A percentile compares a stretch with the other conserved stretches of the same genome.
Evolutionary conservation across 2,888 invertebrate genomes (phyloP).

Genomic region (Metalampra italica): DNA sequence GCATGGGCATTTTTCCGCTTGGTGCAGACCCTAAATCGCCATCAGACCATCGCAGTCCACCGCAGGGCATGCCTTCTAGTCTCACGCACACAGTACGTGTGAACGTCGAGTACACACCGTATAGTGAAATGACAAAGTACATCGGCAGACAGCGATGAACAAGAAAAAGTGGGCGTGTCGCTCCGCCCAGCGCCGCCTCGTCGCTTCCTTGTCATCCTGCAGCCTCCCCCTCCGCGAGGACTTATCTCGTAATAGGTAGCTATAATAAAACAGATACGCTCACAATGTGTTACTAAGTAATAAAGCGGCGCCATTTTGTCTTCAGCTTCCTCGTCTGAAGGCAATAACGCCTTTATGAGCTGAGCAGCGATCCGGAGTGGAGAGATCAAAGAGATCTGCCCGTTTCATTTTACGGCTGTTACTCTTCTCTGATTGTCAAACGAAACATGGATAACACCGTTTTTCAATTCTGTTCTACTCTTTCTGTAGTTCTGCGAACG

Average conservation of each 20-base stretch:
- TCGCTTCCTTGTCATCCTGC: constrained; percentile 58
- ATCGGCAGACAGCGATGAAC: constrained; percentile 39
- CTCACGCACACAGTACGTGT: no score
- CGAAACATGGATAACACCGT: constrained; percentile 60
- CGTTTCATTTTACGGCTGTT: constrained; percentile 68
- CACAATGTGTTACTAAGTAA: constrained; percentile 76
- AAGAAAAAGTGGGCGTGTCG: constrained; percentile 73
- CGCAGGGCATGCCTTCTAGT: no score
- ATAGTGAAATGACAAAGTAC: constrained; percentile 37
- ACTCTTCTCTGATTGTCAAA: constrained; percentile 59
- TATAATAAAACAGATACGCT: constrained; percentile 73
- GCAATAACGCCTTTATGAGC: constrained; percentile 71
- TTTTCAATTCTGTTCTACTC: constrained; percentile 37
- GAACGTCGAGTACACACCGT: no score
- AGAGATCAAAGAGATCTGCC: constrained; percentile 68
- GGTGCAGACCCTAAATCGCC: no score
- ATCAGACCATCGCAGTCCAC: no score
- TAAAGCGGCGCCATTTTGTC: constrained; percentile 76
- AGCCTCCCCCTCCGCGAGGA: constrained; percentile 40
- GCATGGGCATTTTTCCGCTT: no score
- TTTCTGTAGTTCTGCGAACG: background rate
- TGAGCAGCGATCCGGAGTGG: constrained; percentile 57
- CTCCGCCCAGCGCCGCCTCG: constrained; percentile 61
- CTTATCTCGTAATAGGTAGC: constrained; percentile 71
- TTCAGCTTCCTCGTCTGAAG: constrained; percentile 58